Conservation (phyloP, 2,113 vertebrate species). For the Planiliza haematocheilus region DNA sequence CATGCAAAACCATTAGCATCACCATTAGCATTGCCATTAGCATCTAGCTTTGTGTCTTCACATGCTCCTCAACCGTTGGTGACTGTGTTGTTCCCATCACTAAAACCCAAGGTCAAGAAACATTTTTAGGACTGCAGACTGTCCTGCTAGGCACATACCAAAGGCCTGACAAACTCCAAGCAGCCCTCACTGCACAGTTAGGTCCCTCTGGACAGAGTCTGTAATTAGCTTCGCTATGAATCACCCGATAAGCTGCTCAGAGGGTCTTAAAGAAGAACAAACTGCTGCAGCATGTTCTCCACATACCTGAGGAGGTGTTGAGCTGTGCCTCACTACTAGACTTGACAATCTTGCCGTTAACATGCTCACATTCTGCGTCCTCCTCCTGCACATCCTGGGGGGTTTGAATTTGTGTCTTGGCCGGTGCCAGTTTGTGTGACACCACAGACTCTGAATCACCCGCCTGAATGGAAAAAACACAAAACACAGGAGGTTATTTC, state of each 20-base stretch:
- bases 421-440: slow-evolving; percentile 76
- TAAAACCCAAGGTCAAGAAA: background rate
- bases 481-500: background rate
- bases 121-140: background rate
- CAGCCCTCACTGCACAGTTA: background rate
- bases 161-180: slow-evolving; percentile 18
- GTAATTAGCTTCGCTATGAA: slow-evolving; percentile 33
- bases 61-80: background rate
- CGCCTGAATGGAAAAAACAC: slow-evolving; percentile 54
- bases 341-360: slow-evolving; percentile 88
- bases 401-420: slow-evolving; percentile 77
- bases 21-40: too few relatives aligned
- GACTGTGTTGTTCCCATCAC: background rate
- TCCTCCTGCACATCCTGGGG: slow-evolving; percentile 68
- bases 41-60: too few relatives aligned
- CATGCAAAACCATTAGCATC: too few relatives aligned
- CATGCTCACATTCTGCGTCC: slow-evolving; percentile 63
- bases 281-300: background rate
- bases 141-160: background rate
- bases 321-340: slow-evolving; percentile 91
- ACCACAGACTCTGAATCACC: slow-evolving; percentile 48
- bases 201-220: slow-evolving; percentile 13
- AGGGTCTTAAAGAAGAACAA: background rate
- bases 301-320: slow-evolving; percentile 87
- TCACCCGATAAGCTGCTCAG: slow-evolving; percentile 41